A percentile compares a stretch with the other conserved stretches of the same genome.
Conservation (phyloP, 53 echinoderm and acorn worm genomes). For the Hippasteria phrygiana region DNA sequence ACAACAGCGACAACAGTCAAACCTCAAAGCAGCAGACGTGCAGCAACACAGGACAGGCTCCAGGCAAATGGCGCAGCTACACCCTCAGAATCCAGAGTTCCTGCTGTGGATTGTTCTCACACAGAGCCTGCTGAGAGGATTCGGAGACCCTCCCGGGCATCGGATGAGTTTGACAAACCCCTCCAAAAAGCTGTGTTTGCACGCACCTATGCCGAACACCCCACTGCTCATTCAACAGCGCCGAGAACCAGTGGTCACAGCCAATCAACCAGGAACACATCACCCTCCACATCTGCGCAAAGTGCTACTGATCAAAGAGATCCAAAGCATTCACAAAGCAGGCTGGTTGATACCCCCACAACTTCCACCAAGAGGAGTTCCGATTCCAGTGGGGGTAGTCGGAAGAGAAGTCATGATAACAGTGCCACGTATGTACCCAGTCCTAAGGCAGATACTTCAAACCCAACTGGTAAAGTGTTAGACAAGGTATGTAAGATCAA, state of each 20-base stretch:
- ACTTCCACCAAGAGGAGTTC: slow-evolving; percentile 3
- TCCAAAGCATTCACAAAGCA: background rate
- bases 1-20: background rate
- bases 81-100: background rate
- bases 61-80: background rate
- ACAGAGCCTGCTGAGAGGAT: background rate
- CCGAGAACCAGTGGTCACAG: background rate
- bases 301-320: background rate
- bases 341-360: slow-evolving; percentile 20
- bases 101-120: background rate
- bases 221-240: background rate
- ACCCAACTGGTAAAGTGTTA: slow-evolving; percentile 36
- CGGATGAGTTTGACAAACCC: background rate
- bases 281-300: background rate
- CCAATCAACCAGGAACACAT: background rate
- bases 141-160: background rate
- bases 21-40: background rate
- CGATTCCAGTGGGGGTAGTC: slow-evolving; percentile 33
- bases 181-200: background rate
- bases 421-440: background rate
- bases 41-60: background rate
- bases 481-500: slow-evolving; percentile 34
- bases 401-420: slow-evolving; percentile 26
- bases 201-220: background rate
- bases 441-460: slow-evolving; percentile 20